Evolutionary conservation across 2,888 invertebrate genomes (phyloP).

Genomic region (Dolichomitus sp.): DNA sequence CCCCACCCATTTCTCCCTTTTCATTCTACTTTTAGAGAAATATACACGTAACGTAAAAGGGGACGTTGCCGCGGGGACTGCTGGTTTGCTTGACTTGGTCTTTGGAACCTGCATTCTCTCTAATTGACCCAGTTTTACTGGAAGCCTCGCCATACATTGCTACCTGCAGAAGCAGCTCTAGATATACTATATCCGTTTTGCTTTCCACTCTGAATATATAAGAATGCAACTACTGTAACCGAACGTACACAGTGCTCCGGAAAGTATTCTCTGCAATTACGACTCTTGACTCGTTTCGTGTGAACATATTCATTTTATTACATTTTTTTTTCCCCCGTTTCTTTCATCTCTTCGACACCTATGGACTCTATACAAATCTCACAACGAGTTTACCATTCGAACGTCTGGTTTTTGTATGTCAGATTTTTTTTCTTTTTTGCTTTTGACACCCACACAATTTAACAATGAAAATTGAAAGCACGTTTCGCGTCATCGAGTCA

Average conservation of each 20-base stretch:
- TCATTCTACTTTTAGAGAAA: slow-evolving; percentile 45
- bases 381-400: slow-evolving; percentile 6
- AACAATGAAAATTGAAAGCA: slow-evolving; percentile 1
- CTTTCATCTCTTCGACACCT: neutral
- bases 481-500: slow-evolving; percentile 31
- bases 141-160: slow-evolving; percentile 54
- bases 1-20: neutral
- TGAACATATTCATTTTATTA: slow-evolving; percentile 10
- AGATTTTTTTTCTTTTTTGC: slow-evolving; percentile 14
- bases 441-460: neutral
- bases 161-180: slow-evolving; percentile 22
- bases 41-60: slow-evolving; percentile 67
- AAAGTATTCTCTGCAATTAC: slow-evolving; percentile 13
- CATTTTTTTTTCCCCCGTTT: neutral
- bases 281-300: slow-evolving; percentile 5
- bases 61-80: slow-evolving; percentile 68
- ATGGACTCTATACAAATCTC: slow-evolving; percentile 1
- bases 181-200: neutral
- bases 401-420: slow-evolving; percentile 6
- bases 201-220: slow-evolving; percentile 14
- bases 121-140: slow-evolving; percentile 78
- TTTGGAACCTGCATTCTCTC: slow-evolving; percentile 69
- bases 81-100: slow-evolving; percentile 63
- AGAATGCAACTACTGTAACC: slow-evolving; percentile 21
- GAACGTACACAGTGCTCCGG: slow-evolving; percentile 2